Conservation (phyloP, 2,888 invertebrate genomes). For the Tipula helvola region DNA sequence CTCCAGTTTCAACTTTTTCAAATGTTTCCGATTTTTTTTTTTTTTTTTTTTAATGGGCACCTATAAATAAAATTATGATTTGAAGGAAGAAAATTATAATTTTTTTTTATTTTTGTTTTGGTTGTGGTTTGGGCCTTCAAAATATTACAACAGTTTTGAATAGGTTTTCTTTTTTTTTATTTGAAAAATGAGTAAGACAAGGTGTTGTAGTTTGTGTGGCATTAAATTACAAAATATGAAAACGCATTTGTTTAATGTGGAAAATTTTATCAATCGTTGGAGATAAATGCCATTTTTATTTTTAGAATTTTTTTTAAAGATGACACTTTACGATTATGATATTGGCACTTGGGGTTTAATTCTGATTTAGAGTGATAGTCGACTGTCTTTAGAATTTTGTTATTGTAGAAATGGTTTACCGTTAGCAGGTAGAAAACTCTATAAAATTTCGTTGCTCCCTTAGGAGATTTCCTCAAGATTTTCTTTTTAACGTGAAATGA, state of each 20-base stretch:
- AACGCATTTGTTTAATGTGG: neutral
- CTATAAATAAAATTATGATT: neutral
- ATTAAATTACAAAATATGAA: neutral
- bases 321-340: neutral
- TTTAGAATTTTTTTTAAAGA: neutral
- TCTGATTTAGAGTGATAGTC: too few species aligned
- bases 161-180: neutral
- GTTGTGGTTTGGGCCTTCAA: neutral
- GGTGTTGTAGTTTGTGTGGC: neutral
- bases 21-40: neutral
- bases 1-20: neutral
- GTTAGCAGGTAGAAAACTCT: too few species aligned
- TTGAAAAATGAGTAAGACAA: neutral
- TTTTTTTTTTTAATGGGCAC: neutral
- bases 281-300: neutral
- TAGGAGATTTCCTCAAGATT: too few species aligned
- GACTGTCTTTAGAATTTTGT: too few species aligned
- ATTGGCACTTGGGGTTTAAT: too few species aligned
- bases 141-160: neutral
- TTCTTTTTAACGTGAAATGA: too few species aligned
- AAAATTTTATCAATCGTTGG: neutral
- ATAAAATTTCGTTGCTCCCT: too few species aligned
- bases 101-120: neutral
- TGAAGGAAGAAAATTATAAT: neutral
- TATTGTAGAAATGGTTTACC: too few species aligned